Base-by-base conservation (phyloP, 1,140 invertebrate genomes). In the Cotesia typhae region DNA sequence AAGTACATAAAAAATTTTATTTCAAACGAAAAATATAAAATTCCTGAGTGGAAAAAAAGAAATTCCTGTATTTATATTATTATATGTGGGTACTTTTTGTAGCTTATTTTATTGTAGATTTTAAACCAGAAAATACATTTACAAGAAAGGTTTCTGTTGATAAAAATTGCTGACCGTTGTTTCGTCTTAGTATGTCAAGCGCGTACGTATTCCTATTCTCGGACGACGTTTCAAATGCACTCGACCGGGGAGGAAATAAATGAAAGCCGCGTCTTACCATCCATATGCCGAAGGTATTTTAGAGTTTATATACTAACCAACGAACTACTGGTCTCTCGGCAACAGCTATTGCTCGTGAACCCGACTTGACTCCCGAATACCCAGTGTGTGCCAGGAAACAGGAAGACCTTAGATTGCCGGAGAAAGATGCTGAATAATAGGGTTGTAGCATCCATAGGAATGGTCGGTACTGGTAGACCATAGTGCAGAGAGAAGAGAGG, bases 161-260 rank as follows among this genome's bases (percentile, higher is more conserved):
- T 47, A 57, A 37, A 10, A 51, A 51, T 28, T n/a, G 41, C 38
- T 65, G 63, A 65, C 63, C 63, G 36, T 6, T 59, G 51, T 14
- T 67, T 70, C 66, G 59, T 72, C 74, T 66, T 60, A 67, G 72
- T 75, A 75, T 75, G 67, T 67, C 55, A 67, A 38, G 61, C 67
- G 70, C 70, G 67, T 70, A 63, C 51, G 67, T 70, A 61, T 68
- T 4, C 52, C 14, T 41, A 9, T 57, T 63, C 64, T 72, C 65
- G 36, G 47, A 65, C 66, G 53, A 67, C 64, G 53, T 38, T 7
- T 17, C 57, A 67, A 60, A 65, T 71, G 71, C 69, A 37, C 53
- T 67, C 52, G 69, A 71, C 65, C 65, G 61, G 28, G 51, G 36
- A 65, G 17, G 37, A 73, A 73, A 75, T 75, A 75, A 75, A 73